Conservation (phyloP, 2,113 vertebrate genomes). For the Aythya baeri region DNA sequence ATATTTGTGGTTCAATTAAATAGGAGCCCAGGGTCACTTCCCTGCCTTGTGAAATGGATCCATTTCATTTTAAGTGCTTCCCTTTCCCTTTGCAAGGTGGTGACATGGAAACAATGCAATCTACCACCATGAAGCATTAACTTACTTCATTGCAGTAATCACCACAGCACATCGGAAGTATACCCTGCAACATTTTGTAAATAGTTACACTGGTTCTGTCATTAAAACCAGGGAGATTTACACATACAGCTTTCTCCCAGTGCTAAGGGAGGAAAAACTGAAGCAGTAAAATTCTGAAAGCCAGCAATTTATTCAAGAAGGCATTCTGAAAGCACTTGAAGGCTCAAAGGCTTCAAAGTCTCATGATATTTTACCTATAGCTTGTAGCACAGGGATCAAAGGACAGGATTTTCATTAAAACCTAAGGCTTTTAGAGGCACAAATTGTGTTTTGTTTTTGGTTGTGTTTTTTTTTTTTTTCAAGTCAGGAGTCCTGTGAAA, state of each 20-base stretch:
- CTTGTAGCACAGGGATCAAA: conserved; percentile 8
- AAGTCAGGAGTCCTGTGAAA: not conserved
- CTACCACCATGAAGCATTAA: conserved; percentile 65
- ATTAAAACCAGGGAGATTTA: not conserved
- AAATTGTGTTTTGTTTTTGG: not conserved
- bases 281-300: conserved; percentile 39
- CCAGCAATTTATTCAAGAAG: conserved; percentile 8
- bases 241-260: not conserved
- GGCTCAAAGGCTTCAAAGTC: not conserved
- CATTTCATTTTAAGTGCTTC: not conserved
- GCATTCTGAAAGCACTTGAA: conserved; percentile 6
- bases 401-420: not conserved
- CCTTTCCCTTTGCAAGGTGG: conserved; percentile 48
- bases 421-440: not conserved
- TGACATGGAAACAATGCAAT: conserved; percentile 69
- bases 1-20: conserved; percentile 11
- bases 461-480: not conserved
- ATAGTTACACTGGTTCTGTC: conserved; percentile 6
- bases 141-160: conserved; percentile 31
- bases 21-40: not conserved
- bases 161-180: conserved; percentile 55
- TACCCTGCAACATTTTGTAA: conserved; percentile 18
- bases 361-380: not conserved
- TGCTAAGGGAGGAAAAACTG: conserved; percentile 23
- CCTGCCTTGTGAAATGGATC: not conserved